Evolutionary conservation across 2,113 vertebrate species (phyloP).

Genomic region (Macquaria ambigua): DNA sequence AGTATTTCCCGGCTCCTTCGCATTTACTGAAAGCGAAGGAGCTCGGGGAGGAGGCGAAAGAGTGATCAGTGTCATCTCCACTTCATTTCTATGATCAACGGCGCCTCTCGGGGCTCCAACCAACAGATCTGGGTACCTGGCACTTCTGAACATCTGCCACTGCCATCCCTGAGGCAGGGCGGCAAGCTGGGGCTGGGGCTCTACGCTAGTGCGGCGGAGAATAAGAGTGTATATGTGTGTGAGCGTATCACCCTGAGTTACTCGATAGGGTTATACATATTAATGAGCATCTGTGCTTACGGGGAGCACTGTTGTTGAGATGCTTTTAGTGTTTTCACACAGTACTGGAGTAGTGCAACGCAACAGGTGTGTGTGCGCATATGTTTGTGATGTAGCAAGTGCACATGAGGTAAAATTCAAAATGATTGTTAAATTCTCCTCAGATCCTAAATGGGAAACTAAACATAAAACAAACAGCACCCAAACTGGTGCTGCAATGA

Average conservation of each 20-base stretch:
- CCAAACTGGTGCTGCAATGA: neutral
- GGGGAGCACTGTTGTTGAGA: slow-evolving; percentile 36
- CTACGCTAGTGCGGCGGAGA: slow-evolving; percentile 19
- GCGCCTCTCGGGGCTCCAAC: slow-evolving; percentile 61
- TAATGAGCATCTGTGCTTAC: slow-evolving; percentile 71
- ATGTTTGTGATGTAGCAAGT: neutral
- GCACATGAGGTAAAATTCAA: neutral
- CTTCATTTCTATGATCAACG: slow-evolving; percentile 76
- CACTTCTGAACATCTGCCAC: slow-evolving; percentile 76
- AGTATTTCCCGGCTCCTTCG: slow-evolving; percentile 32
- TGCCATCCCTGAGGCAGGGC: slow-evolving; percentile 58
- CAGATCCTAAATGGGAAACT: neutral
- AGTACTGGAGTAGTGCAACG: neutral
- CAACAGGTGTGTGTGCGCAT: slow-evolving; percentile 36
- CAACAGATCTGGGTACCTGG: slow-evolving; percentile 64
- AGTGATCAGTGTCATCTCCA: slow-evolving; percentile 75
- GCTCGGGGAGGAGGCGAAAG: slow-evolving; percentile 38
- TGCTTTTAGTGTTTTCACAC: slow-evolving; percentile 48
- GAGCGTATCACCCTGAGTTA: slow-evolving; percentile 40
- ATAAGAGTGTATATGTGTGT: slow-evolving; percentile 40
- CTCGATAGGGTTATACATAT: slow-evolving; percentile 58
- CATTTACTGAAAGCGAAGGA: slow-evolving; percentile 16
- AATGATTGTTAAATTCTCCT: neutral
- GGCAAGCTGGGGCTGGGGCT: slow-evolving; percentile 58
- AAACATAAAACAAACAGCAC: neutral